phyloP scores from a whole-genome alignment of 1,140 invertebrate genomes.

The Pararge aegeria region DNA sequence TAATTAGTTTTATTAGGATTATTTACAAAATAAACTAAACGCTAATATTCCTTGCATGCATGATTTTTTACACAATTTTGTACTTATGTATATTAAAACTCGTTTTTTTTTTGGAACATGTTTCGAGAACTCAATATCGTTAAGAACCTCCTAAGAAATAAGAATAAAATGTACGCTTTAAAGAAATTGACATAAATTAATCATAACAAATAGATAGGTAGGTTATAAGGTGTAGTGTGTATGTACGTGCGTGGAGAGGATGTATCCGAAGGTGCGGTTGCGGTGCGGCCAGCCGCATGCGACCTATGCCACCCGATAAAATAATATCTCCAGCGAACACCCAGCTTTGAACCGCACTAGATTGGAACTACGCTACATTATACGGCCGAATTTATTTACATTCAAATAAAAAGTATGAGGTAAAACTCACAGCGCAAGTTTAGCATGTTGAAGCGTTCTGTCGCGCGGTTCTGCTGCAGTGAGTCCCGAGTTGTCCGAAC shows the following conservation, averaged over 20 bases:
- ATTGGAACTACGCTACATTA: no score
- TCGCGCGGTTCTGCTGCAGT: no score
- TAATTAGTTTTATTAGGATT: slow-evolving; percentile 56
- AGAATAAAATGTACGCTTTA: slow-evolving; percentile 80
- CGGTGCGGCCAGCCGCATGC: slow-evolving; percentile 9
- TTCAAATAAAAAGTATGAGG: no score
- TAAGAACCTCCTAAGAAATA: slow-evolving; percentile 71
- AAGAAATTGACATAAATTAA: slow-evolving; percentile 76
- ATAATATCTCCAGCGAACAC: no score
- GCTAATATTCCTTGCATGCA: slow-evolving; percentile 26
- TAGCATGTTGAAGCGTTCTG: no score
- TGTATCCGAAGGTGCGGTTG: slow-evolving; percentile 10
- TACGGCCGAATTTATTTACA: no score
- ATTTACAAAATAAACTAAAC: slow-evolving; percentile 36
- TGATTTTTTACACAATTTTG: slow-evolving; percentile 30
- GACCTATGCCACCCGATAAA: no score
- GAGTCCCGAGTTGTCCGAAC: no score
- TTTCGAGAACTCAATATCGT: slow-evolving; percentile 47
- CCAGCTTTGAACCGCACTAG: no score
- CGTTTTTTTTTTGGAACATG: slow-evolving; percentile 35
- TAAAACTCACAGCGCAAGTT: no score
- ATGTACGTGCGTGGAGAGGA: slow-evolving; percentile 47
- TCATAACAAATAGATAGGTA: slow-evolving; percentile 73
- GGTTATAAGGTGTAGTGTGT: slow-evolving; percentile 69
- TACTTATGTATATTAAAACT: slow-evolving; percentile 5